A percentile compares a stretch with the other conserved stretches of the same genome.
phyloP scores from a whole-genome alignment of 2,113 vertebrate species.

The Podarcis cretensis region DNA sequence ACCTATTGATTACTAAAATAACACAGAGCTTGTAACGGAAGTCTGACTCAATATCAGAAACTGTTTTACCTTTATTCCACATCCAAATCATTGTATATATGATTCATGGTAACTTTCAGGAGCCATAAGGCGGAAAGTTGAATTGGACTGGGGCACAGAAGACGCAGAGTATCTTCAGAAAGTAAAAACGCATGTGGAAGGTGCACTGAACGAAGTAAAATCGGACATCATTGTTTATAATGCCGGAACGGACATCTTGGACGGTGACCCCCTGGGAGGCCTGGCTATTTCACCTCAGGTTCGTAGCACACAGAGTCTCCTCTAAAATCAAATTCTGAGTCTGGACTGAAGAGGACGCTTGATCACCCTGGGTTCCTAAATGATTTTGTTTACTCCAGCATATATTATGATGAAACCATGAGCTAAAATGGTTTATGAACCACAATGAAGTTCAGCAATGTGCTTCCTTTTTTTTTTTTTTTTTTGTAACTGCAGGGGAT shows the following conservation, averaged over 20 bases:
- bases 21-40: not conserved
- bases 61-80: not conserved
- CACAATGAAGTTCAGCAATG: not conserved
- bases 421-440: not conserved
- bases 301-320: slow-evolving; percentile 26
- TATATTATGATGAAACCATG: accelerated
- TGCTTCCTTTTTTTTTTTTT: not conserved
- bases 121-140: slow-evolving; percentile 91
- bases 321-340: not conserved
- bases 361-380: not conserved
- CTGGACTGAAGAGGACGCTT: not conserved
- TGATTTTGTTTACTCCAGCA: not conserved
- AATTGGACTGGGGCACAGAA: slow-evolving; percentile 94
- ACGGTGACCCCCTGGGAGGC: slow-evolving; percentile 92
- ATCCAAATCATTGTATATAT: not conserved
- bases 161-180: slow-evolving; percentile 91
- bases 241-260: slow-evolving; percentile 92
- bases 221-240: slow-evolving; percentile 93
- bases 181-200: slow-evolving; percentile 84
- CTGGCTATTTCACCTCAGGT: slow-evolving; percentile 93
- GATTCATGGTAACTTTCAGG: slow-evolving; percentile 70
- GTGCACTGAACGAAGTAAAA: slow-evolving; percentile 83
- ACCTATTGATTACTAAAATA: not conserved
- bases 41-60: not conserved
- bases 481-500: slow-evolving; percentile 82